Conservation (phyloP, 2,797 vertebrate species). For the Hoplostethus mediterraneus region DNA sequence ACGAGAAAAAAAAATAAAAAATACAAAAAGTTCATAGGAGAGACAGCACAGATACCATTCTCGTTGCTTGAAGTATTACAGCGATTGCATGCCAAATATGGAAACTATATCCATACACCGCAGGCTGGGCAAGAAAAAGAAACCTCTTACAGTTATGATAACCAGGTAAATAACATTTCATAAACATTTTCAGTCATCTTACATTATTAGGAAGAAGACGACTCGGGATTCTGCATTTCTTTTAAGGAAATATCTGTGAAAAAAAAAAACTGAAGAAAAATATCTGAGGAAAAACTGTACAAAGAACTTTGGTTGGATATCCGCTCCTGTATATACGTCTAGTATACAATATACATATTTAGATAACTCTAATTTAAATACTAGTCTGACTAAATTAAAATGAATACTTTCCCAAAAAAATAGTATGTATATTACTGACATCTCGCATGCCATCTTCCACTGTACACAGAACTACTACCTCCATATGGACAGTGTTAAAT, state of each 20-base stretch:
- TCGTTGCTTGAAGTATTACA: neutral
- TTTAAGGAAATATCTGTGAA: conserved; percentile 38
- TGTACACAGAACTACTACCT: conserved; percentile 23
- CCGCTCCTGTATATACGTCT: conserved; percentile 55
- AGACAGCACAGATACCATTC: neutral
- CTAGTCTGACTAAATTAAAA: conserved; percentile 63
- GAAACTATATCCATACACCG: conserved; percentile 21
- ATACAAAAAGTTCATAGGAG: neutral
- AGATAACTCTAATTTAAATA: conserved; percentile 79
- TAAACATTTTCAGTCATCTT: conserved; percentile 22
- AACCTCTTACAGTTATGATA: conserved; percentile 6
- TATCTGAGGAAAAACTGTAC: conserved; percentile 57
- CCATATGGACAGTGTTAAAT: conserved; percentile 17
- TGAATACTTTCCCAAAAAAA: conserved; percentile 61
- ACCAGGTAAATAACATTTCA: conserved; percentile 21
- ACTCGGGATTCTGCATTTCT: conserved; percentile 13
- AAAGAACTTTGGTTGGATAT: conserved; percentile 75
- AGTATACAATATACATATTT: conserved; percentile 77
- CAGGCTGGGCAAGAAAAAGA: conserved; percentile 18
- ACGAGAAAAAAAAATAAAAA: neutral
- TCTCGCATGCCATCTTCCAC: conserved; percentile 22
- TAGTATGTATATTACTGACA: conserved; percentile 40
- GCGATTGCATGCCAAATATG: conserved; percentile 37
- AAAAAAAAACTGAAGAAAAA: conserved; percentile 24
- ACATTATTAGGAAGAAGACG: neutral